Conservation (phyloP, 2,888 invertebrate genomes). For the Capitulum mitella region DNA sequence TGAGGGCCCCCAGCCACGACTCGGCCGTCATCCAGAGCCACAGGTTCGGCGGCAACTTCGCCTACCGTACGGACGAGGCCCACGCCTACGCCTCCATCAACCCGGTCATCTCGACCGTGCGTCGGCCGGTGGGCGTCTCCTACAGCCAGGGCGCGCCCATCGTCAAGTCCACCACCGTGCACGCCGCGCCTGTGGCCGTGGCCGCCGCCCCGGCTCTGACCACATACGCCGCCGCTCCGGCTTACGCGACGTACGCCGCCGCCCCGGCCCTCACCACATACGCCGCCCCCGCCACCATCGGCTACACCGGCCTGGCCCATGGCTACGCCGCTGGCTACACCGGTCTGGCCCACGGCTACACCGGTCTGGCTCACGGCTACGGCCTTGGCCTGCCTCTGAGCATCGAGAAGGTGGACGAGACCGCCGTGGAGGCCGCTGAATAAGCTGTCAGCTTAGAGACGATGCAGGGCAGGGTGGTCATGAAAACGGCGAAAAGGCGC, state of each 20-base stretch:
- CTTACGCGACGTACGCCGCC: not conserved
- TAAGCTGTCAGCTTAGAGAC: too few relatives aligned
- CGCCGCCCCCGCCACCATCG: too few relatives aligned
- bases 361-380: not conserved
- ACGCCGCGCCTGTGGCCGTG: constrained; percentile 53
- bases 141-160: constrained; percentile 40
- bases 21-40: constrained; percentile 50
- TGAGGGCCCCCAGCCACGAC: constrained; percentile 49
- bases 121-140: constrained; percentile 43
- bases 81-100: constrained; percentile 48
- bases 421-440: not conserved
- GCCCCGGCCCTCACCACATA: not conserved
- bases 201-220: constrained; percentile 55
- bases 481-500: too few relatives aligned
- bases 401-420: not conserved
- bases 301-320: not conserved
- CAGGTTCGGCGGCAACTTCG: constrained; percentile 51
- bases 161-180: constrained; percentile 42
- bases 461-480: too few relatives aligned
- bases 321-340: not conserved
- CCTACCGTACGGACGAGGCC: constrained; percentile 50
- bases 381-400: not conserved
- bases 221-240: constrained; percentile 38
- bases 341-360: not conserved
- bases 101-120: constrained; percentile 42